Percentiles rank a stretch among this genome's conserved stretches.
phyloP scores from a whole-genome alignment of 2,888 invertebrate genomes.

The Zeuzera pyrina region DNA sequence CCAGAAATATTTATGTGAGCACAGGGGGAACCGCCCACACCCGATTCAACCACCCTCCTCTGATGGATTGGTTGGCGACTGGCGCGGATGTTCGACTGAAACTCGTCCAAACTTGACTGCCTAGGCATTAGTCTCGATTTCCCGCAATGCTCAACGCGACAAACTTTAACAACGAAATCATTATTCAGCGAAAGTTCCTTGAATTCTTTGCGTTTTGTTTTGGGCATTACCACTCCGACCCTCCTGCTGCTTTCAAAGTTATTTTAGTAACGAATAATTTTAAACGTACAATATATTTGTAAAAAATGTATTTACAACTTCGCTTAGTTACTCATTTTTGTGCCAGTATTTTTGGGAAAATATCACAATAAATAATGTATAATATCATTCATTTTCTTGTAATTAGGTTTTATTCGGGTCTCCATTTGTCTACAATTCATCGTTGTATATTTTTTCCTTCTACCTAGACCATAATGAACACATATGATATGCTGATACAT shows the following conservation, averaged over 20 bases:
- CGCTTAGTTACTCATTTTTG: too few species aligned
- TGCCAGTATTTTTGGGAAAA: too few species aligned
- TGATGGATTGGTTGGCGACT: slow-evolving; percentile 73
- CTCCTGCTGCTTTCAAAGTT: slow-evolving; percentile 31
- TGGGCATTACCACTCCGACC: slow-evolving; percentile 22
- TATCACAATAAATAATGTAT: too few species aligned
- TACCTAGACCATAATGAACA: too few species aligned
- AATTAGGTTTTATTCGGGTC: too few species aligned
- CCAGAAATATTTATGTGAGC: slow-evolving; percentile 73
- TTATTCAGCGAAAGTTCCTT: slow-evolving; percentile 63
- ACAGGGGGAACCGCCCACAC: slow-evolving; percentile 54
- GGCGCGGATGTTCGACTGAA: slow-evolving; percentile 63
- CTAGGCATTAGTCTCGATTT: slow-evolving; percentile 58
- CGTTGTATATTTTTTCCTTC: too few species aligned
- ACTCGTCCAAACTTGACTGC: slow-evolving; percentile 55
- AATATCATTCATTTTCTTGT: too few species aligned
- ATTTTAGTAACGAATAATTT: slow-evolving; percentile 37
- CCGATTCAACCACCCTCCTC: slow-evolving; percentile 65
- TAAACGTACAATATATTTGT: too few species aligned
- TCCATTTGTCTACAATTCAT: too few species aligned
- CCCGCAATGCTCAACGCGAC: slow-evolving; percentile 43
- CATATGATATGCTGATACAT: too few species aligned
- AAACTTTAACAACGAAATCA: slow-evolving; percentile 57
- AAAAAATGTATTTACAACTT: too few species aligned
- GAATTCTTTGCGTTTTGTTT: slow-evolving; percentile 61